Conservation (phyloP, 2,113 vertebrate genomes). For the Odontesthes bonariensis region DNA sequence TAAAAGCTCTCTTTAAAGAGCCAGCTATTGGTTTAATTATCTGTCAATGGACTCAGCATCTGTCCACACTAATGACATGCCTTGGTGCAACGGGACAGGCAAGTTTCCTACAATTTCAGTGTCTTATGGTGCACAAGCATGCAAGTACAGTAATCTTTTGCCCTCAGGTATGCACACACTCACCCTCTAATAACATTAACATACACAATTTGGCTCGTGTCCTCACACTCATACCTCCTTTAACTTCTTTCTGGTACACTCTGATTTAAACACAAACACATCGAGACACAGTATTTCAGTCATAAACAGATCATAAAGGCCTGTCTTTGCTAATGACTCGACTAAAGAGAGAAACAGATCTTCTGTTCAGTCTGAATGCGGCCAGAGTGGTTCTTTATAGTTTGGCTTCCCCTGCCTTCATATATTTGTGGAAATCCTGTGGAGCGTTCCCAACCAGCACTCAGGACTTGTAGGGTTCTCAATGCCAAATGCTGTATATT, state of each 20-base stretch:
- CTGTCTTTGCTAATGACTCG: slow-evolving; percentile 67
- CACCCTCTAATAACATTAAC: not conserved
- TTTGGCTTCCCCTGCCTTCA: slow-evolving; percentile 19
- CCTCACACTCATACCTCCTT: slow-evolving; percentile 1
- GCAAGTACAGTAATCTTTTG: slow-evolving; percentile 19
- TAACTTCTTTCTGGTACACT: not conserved
- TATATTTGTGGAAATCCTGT: slow-evolving; percentile 19
- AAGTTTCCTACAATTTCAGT: slow-evolving; percentile 20
- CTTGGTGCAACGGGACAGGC: slow-evolving; percentile 25
- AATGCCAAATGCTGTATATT: slow-evolving; percentile 36
- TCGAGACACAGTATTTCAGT: slow-evolving; percentile 22
- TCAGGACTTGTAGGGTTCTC: slow-evolving; percentile 22
- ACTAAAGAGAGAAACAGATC: slow-evolving; percentile 68
- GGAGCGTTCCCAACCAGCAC: slow-evolving; percentile 9
- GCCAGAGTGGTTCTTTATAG: slow-evolving; percentile 48
- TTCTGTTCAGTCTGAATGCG: slow-evolving; percentile 1
- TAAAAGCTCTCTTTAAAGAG: slow-evolving; percentile 47
- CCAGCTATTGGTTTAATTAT: slow-evolving; percentile 78
- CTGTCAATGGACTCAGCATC: slow-evolving; percentile 71
- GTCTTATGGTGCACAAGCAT: slow-evolving; percentile 24
- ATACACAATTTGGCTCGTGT: not conserved
- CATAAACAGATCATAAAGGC: slow-evolving; percentile 72
- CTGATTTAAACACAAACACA: slow-evolving; percentile 27
- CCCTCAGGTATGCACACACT: not conserved
- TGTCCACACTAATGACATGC: slow-evolving; percentile 59